Evolutionary conservation across 2,888 invertebrate genomes (phyloP).

Genomic region (Caenorhabditis sulstoni): DNA sequence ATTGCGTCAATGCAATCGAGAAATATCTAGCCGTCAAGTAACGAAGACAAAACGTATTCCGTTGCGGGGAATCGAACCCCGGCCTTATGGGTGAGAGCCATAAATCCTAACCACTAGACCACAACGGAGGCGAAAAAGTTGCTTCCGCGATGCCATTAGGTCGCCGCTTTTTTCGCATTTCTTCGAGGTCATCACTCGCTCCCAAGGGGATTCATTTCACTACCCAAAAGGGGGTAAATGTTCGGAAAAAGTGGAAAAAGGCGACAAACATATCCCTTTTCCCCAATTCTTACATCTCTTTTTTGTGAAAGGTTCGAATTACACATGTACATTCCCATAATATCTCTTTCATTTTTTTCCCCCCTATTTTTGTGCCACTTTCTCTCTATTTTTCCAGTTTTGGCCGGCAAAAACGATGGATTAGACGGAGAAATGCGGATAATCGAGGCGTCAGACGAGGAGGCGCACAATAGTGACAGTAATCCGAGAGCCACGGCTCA

Average conservation of each 20-base stretch:
- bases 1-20: no score
- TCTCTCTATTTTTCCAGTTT: constrained; percentile 7
- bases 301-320: constrained; percentile 50
- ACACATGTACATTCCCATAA: no score
- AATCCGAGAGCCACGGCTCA: constrained; percentile 28
- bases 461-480: neutral
- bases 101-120: constrained; percentile 74
- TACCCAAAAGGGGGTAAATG: neutral
- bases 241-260: neutral
- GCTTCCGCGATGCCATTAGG: no score
- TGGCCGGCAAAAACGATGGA: no score
- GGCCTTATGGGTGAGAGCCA: constrained; percentile 74
- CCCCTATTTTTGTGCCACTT: constrained; percentile 11
- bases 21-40: no score
- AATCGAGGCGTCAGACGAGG: neutral
- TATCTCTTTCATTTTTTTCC: constrained; percentile 1
- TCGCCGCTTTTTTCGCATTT: no score
- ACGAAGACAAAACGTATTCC: constrained; percentile 52
- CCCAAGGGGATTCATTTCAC: no score
- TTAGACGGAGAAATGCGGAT: constrained; percentile 2
- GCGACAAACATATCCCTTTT: constrained; percentile 37
- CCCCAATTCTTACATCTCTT: neutral
- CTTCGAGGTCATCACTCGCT: no score
- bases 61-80: constrained; percentile 75
- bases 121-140: constrained; percentile 57